phyloP scores from a whole-genome alignment of 1,140 invertebrate species.

The Lasioglossum albipes region DNA sequence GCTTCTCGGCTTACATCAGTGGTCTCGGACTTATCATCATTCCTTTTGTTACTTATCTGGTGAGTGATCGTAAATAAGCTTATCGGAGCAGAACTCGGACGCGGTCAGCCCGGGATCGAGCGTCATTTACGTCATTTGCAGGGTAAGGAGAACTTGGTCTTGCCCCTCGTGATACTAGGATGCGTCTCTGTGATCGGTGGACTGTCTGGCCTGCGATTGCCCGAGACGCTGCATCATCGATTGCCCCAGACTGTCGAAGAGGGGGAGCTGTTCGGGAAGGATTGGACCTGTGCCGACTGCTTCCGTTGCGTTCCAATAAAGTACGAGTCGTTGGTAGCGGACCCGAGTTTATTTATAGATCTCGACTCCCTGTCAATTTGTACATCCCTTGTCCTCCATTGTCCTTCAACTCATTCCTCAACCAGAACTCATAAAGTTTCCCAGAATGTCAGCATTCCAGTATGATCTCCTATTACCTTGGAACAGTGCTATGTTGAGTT shows the following conservation, averaged over 20 bases:
- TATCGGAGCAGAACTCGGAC: background rate
- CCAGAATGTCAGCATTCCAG: too few relatives aligned
- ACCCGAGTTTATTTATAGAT: background rate
- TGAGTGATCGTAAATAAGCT: slow-evolving; percentile 76
- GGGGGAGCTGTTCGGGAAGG: slow-evolving; percentile 92
- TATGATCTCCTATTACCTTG: too few relatives aligned
- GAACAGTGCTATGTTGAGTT: too few relatives aligned
- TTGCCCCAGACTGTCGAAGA: slow-evolving; percentile 92
- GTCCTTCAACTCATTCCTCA: too few relatives aligned
- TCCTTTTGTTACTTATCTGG: slow-evolving; percentile 93
- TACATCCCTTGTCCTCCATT: too few relatives aligned
- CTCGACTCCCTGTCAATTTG: too few relatives aligned
- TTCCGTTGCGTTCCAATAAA: slow-evolving; percentile 84
- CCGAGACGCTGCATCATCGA: slow-evolving; percentile 89
- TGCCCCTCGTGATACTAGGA: slow-evolving; percentile 91
- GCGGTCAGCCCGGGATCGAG: too few relatives aligned
- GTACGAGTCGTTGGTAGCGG: slow-evolving; percentile 71
- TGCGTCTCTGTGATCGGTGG: slow-evolving; percentile 89
- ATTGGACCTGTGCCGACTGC: slow-evolving; percentile 88
- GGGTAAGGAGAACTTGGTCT: slow-evolving; percentile 90
- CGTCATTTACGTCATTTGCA: slow-evolving; percentile 69
- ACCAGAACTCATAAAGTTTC: too few relatives aligned
- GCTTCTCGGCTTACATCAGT: slow-evolving; percentile 93
- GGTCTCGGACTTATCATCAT: slow-evolving; percentile 93
- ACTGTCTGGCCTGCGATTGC: slow-evolving; percentile 87